A percentile compares a stretch with the other conserved stretches of the same genome.
Conservation (phyloP, 2,797 vertebrate species). For the Corythornis leucogaster region DNA sequence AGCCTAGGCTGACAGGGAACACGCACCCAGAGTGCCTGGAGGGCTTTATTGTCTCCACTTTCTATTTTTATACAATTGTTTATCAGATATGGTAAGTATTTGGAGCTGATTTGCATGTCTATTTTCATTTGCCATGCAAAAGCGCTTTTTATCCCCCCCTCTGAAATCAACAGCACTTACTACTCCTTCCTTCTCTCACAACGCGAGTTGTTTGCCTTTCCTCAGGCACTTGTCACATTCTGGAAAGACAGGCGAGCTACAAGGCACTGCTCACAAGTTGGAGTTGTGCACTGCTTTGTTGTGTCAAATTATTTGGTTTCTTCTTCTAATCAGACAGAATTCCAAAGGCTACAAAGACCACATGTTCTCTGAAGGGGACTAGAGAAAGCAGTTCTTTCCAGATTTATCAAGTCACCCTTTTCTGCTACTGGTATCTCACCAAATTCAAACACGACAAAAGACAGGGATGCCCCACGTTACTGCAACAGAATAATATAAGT, state of each 20-base stretch:
- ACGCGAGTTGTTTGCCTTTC: constrained; percentile 33
- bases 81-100: constrained; percentile 70
- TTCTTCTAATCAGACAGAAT: constrained; percentile 50
- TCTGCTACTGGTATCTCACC: background rate
- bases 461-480: accelerated
- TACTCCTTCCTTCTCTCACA: constrained; percentile 6
- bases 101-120: constrained; percentile 65
- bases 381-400: background rate
- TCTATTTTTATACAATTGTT: constrained; percentile 68
- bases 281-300: constrained; percentile 62
- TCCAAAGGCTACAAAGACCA: constrained; percentile 10
- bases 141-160: accelerated
- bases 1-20: background rate
- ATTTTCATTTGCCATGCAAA: constrained; percentile 48
- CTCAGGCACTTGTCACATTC: constrained; percentile 60
- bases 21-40: background rate
- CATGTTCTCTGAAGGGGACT: background rate
- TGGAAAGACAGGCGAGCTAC: constrained; percentile 63
- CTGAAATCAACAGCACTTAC: constrained; percentile 1
- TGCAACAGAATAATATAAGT: background rate
- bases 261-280: constrained; percentile 53
- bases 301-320: constrained; percentile 66
- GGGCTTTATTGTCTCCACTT: constrained; percentile 11
- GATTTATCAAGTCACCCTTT: background rate
- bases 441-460: background rate